A percentile compares a stretch with the other conserved stretches of the same genome.
These are phyloP conservation scores for Pontoporia blainvillei DNA, from an alignment of 2,113 vertebrate genomes.

Conservation along the genomic window DNA sequence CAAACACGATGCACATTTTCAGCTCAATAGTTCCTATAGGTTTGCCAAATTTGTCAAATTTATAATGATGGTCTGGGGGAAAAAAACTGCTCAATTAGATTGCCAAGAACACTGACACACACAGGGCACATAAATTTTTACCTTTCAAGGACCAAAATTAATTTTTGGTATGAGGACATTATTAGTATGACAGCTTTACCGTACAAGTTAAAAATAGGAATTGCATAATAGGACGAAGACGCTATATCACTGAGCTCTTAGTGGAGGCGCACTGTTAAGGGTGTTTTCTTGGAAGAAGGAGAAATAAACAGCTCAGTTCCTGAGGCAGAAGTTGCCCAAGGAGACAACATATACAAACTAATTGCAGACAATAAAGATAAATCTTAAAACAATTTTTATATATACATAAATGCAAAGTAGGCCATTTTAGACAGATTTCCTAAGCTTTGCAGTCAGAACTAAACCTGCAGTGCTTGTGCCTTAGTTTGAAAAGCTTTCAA, in stretches of 20 bases:
- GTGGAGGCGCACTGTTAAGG: background rate
- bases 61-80: background rate
- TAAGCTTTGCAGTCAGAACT: background rate
- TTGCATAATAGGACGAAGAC: background rate
- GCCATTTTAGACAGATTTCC: background rate
- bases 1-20: background rate
- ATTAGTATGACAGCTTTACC: conserved; percentile 16
- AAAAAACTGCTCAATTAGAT: background rate
- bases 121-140: conserved; percentile 10
- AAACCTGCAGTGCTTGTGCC: background rate
- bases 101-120: background rate
- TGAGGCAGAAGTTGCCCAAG: background rate
- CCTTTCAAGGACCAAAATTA: conserved; percentile 24
- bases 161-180: conserved; percentile 5
- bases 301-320: conserved; percentile 4
- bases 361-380: conserved; percentile 43
- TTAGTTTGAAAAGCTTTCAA: background rate
- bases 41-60: conserved; percentile 36
- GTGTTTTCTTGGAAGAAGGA: background rate
- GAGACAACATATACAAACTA: background rate
- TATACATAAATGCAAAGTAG: background rate
- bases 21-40: background rate
- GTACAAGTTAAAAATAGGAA: conserved; percentile 45
- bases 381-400: background rate
- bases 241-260: background rate